Evolutionary conservation across 2,888 invertebrate genomes (phyloP), one percentile per base, ranked within the genome.

Genomic region (Epinotia brunnichana): DNA sequence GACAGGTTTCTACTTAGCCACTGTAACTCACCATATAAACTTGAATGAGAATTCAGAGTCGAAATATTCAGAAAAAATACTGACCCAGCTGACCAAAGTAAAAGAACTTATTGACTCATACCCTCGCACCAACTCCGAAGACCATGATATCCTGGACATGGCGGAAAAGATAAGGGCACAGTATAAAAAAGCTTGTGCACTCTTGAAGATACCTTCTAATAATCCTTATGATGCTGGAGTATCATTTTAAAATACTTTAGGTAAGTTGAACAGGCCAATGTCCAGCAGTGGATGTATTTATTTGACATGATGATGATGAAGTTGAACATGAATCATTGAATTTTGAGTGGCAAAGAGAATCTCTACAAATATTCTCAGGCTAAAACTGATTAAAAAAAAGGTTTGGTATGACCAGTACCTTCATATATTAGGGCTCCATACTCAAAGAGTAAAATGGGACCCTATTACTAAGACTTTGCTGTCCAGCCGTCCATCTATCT

Each of bases 171-270:
- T 97, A 62, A 94, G 96, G 78, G 94, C 94, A 0, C 94, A 95
- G 66, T 96, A 95, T 83, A 96, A 95, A 77, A 96, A 95, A 81
- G 87, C 95, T 15, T 96, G 96, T 87, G 94, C 96, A 0, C 83
- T 96, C 66, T 85, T 96, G 48, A 96, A 95, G 89, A 94, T 95
- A 78, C 88, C 94, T 77, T 87, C 94, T 0, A 78, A 79, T 0
- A 94, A 94, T 80, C 95, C 95, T 7, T 95, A 95, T 83, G 87
- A 88, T 74, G 93, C 93, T 79, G 91, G 91, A 73, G 89, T 96
- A 69, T 94, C 95, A 62, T 96, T 96, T 89, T 96, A 86, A 94
- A 66, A 53, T 13, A 63, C 69, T 15, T 53, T 69, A 3, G 41
- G 57, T n/a, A 74, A 76, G 67, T 29, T 2, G 2, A 29, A 59